Base-by-base conservation (phyloP, 2,888 invertebrate species). In the Prenolepis imparis region DNA sequence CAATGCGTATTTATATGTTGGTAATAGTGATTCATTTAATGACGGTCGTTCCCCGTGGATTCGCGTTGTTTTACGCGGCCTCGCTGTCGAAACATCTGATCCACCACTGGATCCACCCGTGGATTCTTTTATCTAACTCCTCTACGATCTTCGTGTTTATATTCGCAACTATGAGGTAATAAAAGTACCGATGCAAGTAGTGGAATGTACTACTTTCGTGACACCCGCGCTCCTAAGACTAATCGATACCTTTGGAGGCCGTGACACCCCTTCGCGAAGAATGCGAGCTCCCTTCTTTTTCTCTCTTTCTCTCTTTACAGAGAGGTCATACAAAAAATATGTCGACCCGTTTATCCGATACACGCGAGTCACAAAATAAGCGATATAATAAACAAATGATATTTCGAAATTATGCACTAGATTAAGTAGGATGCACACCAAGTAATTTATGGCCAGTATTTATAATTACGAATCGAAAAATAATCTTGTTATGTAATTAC, bases 201-300 rank as follows among this genome's bases (percentile, higher is more conserved):
- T 32, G 9, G 68, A 64, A 68, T 75, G 87, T 85, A 87, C 88
- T 80, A 88, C 88, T 88, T 88, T 85, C 86, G 61, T 66, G 75
- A 52, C 82, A 83, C 68, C 67, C 86, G 52, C 48, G 59, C 48
- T 18, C 21, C 5, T 24, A 75, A 28, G 18, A n/a, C 82, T 84
- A 85, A 88, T 88, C 88, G 88, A 88, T 88, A 87, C 61, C 77
- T 52, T 85, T 77, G 82, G 82, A 86, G 88, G 89, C 87, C 89
- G 81, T 88, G 88, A 88, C 87, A 88, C 87, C 74, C 21, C 52
- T 52, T 84, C 73, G 59, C 80, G 61, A 74, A 64, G 75, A 36
- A 39, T 48, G 67, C 73, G 32, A 68, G 57, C 52, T 67, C 28
- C 66, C 59, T 52, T 48, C 67, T 24, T 44, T n/a, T 15, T 39